Evolutionary conservation across 2,888 invertebrate genomes (phyloP), one percentile per base, ranked within the genome.

Genomic region (Tetanocera ferruginea): DNA sequence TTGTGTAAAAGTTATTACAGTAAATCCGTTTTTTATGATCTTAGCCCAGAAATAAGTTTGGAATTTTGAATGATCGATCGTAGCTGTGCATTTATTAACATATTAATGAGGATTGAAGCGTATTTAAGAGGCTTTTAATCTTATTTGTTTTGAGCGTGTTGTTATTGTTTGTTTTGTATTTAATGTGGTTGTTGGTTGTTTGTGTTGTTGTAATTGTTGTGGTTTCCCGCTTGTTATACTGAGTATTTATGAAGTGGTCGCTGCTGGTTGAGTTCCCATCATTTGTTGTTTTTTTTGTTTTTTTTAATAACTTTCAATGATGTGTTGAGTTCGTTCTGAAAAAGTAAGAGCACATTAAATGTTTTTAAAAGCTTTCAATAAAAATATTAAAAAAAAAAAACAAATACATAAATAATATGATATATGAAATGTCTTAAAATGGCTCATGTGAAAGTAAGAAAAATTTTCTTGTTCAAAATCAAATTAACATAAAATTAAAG

Each of bases 81-180:
- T 77, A 79, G 57, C 80, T 81, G 79, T 55, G 81, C 81, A 80
- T 82, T 81, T 79, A 83, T 82, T 83, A 83, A 82, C 78, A 78
- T 80, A 77, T 82, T 78, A 80, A 81, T 82, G 69, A 78, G 76
- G 76, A 76, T 76, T 76, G 72, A 71, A 76, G 51, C 76, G 55
- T 73, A 62, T 76, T 76, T 70, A 64, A 51, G 66, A 66, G 66
- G 66, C 75, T 66, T 75, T 75, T 76, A 69, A 62, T 79, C 51
- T 64, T 60, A n/a, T 69, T 72, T 70, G 37, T 31, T 49, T 71
- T 75, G 69, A 55, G 17, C 43, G 17, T 52, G 49, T 51, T 69
- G 25, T 28, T 51, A 19, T 69, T 43, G 55, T 64, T n/a, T 64
- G 43, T 64, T 9, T 64, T 64, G n/a, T 25, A 8, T 9, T 31